Evolutionary conservation across 2,888 invertebrate species (phyloP).

Genomic region (Dryocosmus kuriphilus): DNA sequence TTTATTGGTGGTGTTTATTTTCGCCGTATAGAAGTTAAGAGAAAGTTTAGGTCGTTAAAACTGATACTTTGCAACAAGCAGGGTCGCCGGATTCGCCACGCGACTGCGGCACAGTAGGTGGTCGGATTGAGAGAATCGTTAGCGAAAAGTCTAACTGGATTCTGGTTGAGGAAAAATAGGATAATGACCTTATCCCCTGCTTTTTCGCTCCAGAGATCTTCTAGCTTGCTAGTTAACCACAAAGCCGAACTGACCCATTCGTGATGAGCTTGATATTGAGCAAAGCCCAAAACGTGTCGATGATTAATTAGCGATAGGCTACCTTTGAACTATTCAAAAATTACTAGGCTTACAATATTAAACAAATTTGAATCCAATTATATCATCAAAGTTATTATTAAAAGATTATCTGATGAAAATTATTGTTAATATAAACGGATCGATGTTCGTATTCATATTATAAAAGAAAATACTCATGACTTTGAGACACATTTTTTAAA

Average conservation of each 20-base stretch:
- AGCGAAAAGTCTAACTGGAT: constrained; percentile 70
- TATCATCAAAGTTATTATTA: too few relatives aligned
- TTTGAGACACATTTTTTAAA: neutral
- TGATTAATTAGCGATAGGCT: constrained; percentile 5
- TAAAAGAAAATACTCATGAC: too few relatives aligned
- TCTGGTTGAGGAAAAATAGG: constrained; percentile 62
- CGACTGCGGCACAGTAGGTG: constrained; percentile 68
- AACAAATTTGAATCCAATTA: neutral
- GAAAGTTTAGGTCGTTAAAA: constrained; percentile 65
- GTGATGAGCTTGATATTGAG: constrained; percentile 4
- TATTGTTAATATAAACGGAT: too few relatives aligned
- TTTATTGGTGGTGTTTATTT: neutral
- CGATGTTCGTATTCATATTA: too few relatives aligned
- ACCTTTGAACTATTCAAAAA: neutral
- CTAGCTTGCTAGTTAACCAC: constrained; percentile 60
- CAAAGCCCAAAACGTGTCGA: constrained; percentile 20
- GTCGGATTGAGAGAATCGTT: constrained; percentile 66
- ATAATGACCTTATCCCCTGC: constrained; percentile 52
- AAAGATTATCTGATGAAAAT: too few relatives aligned
- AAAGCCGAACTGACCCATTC: constrained; percentile 40
- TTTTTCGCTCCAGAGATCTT: constrained; percentile 50
- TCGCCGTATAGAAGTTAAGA: constrained; percentile 38
- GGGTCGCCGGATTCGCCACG: constrained; percentile 60
- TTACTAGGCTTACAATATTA: neutral
- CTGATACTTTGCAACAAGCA: constrained; percentile 59